Evolutionary conservation across 1,140 invertebrate genomes (phyloP), one percentile per base, ranked within the genome.

Genomic region (Heliothis virescens): DNA sequence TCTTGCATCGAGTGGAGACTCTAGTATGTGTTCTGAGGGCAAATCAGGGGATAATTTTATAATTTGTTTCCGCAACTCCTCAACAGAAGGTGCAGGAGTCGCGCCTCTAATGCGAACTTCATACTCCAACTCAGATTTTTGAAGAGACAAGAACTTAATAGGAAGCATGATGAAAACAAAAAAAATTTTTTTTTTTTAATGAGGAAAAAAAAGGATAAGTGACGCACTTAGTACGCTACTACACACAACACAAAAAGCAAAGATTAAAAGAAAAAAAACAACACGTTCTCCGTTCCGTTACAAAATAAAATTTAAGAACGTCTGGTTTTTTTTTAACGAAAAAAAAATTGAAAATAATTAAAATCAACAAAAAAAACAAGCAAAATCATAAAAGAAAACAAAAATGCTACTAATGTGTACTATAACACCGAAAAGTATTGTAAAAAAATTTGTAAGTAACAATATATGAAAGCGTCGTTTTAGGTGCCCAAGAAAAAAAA

Each of bases 341-440:
- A 52, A 52, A 12, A 52, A 52, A 52, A n/a, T n/a, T n/a, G n/a
- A 52, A 12, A 52, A 52, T 12, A 52, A 34, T 34, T 4, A 34
- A 34, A 34, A 2, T 34, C n/a, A n/a, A n/a, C n/a, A n/a, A n/a
- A 34, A 21, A 59, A 59, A 59, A 41, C 26, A 62, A 62, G 13
- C 60, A 62, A 62, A 62, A 62, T 62, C 60, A 62, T 62, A 62
- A 62, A 62, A 59, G 18, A 26, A 59, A 59, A 26, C 3, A n/a
- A 59, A 62, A 62, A 34, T 62, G 60, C 60, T 62, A 62, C 60
- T 62, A 62, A 34, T 62, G 60, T 62, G 60, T 62, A 62, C 60
- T 41, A 15, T 62, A 62, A 5, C 2, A 62, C 7, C 26, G 3
- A 62, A 29, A 62, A 62, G 21, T 21, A 59, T 21, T 21, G 9